Conservation (phyloP, 2,888 invertebrate species). For the Drosophila subsilvestris region DNA sequence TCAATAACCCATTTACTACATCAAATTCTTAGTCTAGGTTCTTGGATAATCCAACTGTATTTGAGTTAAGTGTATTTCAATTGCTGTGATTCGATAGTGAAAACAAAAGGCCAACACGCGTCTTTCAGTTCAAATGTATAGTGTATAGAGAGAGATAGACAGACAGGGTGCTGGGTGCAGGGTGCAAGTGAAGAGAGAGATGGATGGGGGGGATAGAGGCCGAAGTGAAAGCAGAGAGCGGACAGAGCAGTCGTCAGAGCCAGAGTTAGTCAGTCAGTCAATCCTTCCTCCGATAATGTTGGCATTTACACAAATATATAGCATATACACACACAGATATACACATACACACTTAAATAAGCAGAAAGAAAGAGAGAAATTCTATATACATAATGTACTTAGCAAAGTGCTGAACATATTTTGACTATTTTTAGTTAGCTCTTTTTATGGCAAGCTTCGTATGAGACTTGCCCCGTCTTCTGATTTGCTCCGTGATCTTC, state of each 20-base stretch:
- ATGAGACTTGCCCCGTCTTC: slow-evolving; percentile 40
- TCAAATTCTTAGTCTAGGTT: slow-evolving; percentile 62
- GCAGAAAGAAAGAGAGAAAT: slow-evolving; percentile 27
- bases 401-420: slow-evolving; percentile 45
- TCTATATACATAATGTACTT: slow-evolving; percentile 25
- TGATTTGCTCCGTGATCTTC: slow-evolving; percentile 58
- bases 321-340: slow-evolving; percentile 48
- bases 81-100: slow-evolving; percentile 81
- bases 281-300: slow-evolving; percentile 82
- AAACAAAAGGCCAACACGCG: slow-evolving; percentile 69
- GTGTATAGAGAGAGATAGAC: slow-evolving; percentile 72
- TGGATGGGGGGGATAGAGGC: slow-evolving; percentile 5
- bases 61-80: slow-evolving; percentile 73
- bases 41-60: slow-evolving; percentile 35
- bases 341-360: slow-evolving; percentile 26
- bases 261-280: slow-evolving; percentile 70
- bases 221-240: slow-evolving; percentile 3
- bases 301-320: slow-evolving; percentile 75
- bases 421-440: slow-evolving; percentile 74
- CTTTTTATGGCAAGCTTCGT: slow-evolving; percentile 22
- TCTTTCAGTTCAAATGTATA: slow-evolving; percentile 83
- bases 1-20: slow-evolving; percentile 82
- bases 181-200: not conserved
- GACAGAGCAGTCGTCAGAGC: not conserved
- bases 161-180: slow-evolving; percentile 11